These are phyloP conservation scores for Notoglanidium macrostoma DNA, from an alignment of 2,797 vertebrate species.

Conservation along the genomic window DNA sequence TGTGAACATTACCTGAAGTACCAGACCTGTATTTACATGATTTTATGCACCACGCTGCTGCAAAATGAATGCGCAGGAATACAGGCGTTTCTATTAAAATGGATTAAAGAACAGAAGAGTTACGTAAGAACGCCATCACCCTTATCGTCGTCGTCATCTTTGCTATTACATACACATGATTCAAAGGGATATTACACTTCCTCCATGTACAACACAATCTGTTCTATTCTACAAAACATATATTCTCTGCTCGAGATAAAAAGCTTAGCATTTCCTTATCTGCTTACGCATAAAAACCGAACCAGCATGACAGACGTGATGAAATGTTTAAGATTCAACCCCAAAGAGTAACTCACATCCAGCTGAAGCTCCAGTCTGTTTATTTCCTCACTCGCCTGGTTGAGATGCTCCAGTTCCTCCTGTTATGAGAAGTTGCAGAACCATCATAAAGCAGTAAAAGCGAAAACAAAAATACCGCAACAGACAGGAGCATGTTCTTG, in stretches of 20 bases:
- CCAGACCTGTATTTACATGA: not conserved
- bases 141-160: not conserved
- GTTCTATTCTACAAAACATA: not conserved
- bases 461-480: not conserved
- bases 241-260: not conserved
- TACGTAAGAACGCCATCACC: not conserved
- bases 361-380: constrained; percentile 88
- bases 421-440: constrained; percentile 54
- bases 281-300: not conserved
- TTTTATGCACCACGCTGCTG: not conserved
- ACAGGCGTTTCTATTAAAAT: not conserved
- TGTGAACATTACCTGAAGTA: not conserved
- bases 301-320: not conserved
- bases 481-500: not conserved
- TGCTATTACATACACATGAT: not conserved
- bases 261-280: not conserved
- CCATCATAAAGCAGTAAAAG: not conserved
- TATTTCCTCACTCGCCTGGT: constrained; percentile 90
- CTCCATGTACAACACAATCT: not conserved
- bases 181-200: not conserved
- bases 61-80: not conserved
- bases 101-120: not conserved
- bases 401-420: constrained; percentile 90
- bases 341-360: constrained; percentile 77
- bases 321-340: not conserved